A percentile compares a stretch with the other conserved stretches of the same genome.
These are phyloP conservation scores for Oscheius myriophilus DNA, from an alignment of 2,888 invertebrate species.

Conservation along the genomic window DNA sequence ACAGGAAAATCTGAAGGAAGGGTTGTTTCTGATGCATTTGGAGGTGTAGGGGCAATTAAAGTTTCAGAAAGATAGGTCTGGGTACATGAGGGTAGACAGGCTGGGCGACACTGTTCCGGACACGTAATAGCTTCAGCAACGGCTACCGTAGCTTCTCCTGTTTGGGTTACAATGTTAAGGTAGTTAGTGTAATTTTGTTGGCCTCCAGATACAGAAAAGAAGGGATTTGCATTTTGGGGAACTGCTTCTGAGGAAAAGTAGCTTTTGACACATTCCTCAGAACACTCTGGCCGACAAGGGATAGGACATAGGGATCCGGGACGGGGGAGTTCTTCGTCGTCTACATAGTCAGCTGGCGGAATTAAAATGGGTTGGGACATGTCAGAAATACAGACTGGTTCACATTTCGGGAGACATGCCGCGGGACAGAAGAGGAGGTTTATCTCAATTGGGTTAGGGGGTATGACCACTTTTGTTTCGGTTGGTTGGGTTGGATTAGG, in stretches of 20 bases:
- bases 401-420: constrained; percentile 23
- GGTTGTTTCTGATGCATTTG: no score
- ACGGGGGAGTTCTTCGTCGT: not conserved
- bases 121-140: constrained; percentile 3
- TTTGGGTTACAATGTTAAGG: no score
- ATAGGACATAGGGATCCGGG: constrained; percentile 4
- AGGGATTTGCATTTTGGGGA: no score
- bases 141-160: not conserved
- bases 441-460: not conserved
- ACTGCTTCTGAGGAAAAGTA: constrained; percentile 1
- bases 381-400: constrained; percentile 15
- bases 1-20: no score
- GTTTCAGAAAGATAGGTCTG: not conserved
- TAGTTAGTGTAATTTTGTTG: no score
- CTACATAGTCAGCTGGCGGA: not conserved
- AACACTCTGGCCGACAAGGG: constrained; percentile 24
- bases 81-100: constrained; percentile 16
- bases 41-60: no score
- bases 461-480: no score
- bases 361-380: constrained; percentile 22
- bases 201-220: no score
- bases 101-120: constrained; percentile 10
- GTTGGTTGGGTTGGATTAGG: no score
- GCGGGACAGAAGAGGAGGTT: constrained; percentile 8
- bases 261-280: not conserved